Conservation (phyloP, 2,797 vertebrate species). For the Halcyon badia region DNA sequence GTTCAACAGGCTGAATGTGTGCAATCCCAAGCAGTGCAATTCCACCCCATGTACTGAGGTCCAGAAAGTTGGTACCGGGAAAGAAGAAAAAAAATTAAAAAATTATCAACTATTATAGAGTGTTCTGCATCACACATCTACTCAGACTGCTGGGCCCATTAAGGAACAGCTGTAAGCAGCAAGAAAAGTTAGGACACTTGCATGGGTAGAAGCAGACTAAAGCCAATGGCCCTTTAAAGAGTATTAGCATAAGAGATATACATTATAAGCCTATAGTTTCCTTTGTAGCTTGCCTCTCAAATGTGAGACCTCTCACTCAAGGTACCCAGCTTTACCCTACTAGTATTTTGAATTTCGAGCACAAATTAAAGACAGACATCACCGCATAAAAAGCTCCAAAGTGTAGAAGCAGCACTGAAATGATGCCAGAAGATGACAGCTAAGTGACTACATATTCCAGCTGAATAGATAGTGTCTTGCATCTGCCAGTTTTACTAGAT, state of each 20-base stretch:
- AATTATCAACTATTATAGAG: not conserved
- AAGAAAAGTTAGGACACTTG: not conserved
- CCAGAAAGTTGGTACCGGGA: not conserved
- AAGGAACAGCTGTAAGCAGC: not conserved
- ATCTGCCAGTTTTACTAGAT: not conserved
- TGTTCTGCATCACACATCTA: not conserved
- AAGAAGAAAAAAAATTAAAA: not conserved
- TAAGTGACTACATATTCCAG: not conserved
- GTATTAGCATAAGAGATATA: not conserved
- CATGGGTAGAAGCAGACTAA: not conserved
- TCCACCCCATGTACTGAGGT: not conserved
- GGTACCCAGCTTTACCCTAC: not conserved
- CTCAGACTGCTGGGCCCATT: not conserved
- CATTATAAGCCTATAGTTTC: not conserved
- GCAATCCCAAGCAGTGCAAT: not conserved
- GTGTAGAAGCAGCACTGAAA: not conserved
- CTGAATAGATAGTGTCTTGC: not conserved
- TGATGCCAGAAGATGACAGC: not conserved
- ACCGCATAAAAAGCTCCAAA: not conserved
- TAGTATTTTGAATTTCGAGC: not conserved
- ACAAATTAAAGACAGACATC: not conserved
- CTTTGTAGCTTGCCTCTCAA: not conserved
- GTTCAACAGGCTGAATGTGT: fast-evolving
- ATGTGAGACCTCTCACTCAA: not conserved
- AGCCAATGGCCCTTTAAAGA: not conserved